Percentiles rank a stretch among this genome's conserved stretches.
phyloP scores from a whole-genome alignment of 2,888 invertebrate genomes.

The Apotomis turbidana region DNA sequence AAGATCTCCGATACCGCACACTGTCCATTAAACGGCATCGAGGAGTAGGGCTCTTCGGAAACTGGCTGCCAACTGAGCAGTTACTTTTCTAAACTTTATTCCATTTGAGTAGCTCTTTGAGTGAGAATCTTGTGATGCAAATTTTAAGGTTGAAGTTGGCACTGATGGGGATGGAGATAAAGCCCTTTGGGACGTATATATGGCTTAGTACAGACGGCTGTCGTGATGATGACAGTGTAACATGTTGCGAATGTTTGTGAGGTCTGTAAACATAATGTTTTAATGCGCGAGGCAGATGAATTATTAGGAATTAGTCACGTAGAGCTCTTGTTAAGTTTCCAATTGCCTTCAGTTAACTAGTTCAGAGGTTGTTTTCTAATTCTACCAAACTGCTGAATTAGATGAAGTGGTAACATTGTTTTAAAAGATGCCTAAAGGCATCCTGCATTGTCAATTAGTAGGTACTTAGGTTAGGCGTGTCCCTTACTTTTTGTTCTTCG shows the following conservation, averaged over 20 bases:
- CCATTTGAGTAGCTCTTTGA: not conserved
- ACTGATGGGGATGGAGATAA: not conserved
- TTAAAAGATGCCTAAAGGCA: too few species aligned
- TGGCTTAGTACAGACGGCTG: slow-evolving; percentile 13
- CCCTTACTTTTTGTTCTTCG: too few species aligned
- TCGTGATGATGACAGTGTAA: slow-evolving; percentile 1
- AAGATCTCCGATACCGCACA: slow-evolving; percentile 16
- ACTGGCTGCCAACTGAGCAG: slow-evolving; percentile 18
- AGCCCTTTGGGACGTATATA: not conserved
- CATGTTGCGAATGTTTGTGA: not conserved
- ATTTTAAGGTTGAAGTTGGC: not conserved
- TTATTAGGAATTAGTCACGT: too few species aligned
- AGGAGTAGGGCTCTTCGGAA: not conserved
- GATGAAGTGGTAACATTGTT: too few species aligned
- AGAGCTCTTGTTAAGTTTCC: too few species aligned
- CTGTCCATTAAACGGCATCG: not conserved
- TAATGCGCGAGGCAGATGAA: too few species aligned
- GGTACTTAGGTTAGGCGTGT: too few species aligned
- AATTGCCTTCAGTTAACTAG: too few species aligned
- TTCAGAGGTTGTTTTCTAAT: too few species aligned
- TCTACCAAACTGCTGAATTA: too few species aligned
- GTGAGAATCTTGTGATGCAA: not conserved
- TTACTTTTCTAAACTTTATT: not conserved
- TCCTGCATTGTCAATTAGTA: too few species aligned
- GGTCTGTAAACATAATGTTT: not conserved